Percentiles rank a stretch among this genome's conserved stretches.
Conservation (phyloP, 2,113 vertebrate species). For the Apteryx owenii region DNA sequence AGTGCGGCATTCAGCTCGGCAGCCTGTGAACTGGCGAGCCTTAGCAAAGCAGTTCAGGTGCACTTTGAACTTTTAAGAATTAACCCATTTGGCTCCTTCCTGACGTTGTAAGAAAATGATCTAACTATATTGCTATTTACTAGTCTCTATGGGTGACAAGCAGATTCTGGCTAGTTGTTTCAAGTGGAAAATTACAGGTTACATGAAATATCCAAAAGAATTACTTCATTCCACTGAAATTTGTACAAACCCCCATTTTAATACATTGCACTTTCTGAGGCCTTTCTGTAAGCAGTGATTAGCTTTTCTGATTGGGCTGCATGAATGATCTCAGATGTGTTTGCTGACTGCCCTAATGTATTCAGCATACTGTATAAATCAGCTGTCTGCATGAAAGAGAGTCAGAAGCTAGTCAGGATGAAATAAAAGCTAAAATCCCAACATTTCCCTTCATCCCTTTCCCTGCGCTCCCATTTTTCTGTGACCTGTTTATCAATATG, state of each 20-base stretch:
- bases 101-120: not conserved
- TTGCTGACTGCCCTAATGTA: not conserved
- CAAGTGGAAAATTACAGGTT: not conserved
- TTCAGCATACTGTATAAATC: constrained; percentile 8
- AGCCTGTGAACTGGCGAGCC: rapidly evolving
- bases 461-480: constrained; percentile 30
- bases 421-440: constrained; percentile 33
- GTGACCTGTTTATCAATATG: constrained; percentile 80
- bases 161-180: not conserved
- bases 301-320: not conserved
- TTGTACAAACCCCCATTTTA: not conserved
- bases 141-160: not conserved
- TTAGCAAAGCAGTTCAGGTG: not conserved
- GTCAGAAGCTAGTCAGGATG: constrained; percentile 6
- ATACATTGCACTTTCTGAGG: not conserved
- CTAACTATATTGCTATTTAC: not conserved
- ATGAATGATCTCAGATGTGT: constrained; percentile 10
- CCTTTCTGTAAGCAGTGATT: not conserved
- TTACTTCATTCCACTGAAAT: not conserved
- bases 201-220: not conserved
- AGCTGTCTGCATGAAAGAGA: not conserved
- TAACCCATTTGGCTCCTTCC: not conserved
- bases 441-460: not conserved
- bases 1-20: not conserved
- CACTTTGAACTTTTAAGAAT: not conserved